Conservation (phyloP, 2,888 invertebrate species). For the Rhamphomyia laevipes region DNA sequence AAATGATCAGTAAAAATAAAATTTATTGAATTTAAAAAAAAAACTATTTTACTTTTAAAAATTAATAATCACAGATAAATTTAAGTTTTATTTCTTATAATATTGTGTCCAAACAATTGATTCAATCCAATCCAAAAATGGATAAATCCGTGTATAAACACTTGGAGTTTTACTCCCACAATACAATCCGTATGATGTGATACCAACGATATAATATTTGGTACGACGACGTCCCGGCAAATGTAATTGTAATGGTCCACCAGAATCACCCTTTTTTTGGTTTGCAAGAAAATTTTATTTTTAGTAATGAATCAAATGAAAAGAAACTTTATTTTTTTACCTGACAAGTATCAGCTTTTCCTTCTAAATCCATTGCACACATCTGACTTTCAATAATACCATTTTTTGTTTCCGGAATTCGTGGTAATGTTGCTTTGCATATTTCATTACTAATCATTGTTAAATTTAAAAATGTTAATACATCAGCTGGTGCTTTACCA, state of each 20-base stretch:
- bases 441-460: conserved; percentile 6
- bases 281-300: conserved; percentile 13
- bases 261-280: conserved; percentile 33
- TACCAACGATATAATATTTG: conserved; percentile 28
- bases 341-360: not conserved
- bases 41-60: no score
- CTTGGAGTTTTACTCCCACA: conserved; percentile 30
- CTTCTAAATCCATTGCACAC: conserved; percentile 12
- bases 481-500: conserved; percentile 14
- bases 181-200: conserved; percentile 33
- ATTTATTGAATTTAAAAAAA: no score
- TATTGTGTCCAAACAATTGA: conserved; percentile 27
- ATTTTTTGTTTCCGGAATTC: not conserved
- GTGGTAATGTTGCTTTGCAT: conserved; percentile 6
- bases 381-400: conserved; percentile 13
- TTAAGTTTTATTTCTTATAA: no score
- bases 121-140: conserved; percentile 35
- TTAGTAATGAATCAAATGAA: no score
- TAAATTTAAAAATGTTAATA: conserved; percentile 10
- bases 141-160: conserved; percentile 29
- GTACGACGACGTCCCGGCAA: conserved; percentile 19
- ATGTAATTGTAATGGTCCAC: conserved; percentile 32
- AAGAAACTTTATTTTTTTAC: not conserved
- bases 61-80: no score
- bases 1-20: no score